Conservation (phyloP, 2,888 invertebrate species). For the Dryadula phaetusa region DNA sequence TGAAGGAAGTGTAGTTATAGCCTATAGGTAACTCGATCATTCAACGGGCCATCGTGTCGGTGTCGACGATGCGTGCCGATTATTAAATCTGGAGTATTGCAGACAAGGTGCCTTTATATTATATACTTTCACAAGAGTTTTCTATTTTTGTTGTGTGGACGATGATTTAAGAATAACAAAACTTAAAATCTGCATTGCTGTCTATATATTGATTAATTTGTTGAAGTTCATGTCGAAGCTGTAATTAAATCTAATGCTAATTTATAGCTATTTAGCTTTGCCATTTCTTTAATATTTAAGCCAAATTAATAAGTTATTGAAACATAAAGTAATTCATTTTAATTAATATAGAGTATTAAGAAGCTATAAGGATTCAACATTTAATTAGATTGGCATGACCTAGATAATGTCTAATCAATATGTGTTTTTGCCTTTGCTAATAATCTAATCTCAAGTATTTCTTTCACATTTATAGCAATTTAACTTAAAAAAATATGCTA, state of each 20-base stretch:
- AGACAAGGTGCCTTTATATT: slow-evolving; percentile 42
- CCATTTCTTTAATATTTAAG: not conserved
- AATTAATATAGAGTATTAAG: not conserved
- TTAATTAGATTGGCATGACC: slow-evolving; percentile 30
- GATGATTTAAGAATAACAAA: slow-evolving; percentile 47
- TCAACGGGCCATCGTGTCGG: slow-evolving; percentile 48
- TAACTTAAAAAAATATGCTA: not conserved
- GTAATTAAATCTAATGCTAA: not conserved
- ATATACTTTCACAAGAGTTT: slow-evolving; percentile 51
- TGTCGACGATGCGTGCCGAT: slow-evolving; percentile 55
- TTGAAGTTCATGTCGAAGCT: slow-evolving; percentile 1
- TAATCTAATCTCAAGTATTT: not conserved
- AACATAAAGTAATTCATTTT: not conserved
- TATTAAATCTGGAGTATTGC: slow-evolving; percentile 57
- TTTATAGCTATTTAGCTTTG: not conserved
- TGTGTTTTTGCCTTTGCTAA: not conserved
- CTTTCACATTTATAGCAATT: not conserved
- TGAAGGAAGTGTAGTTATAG: slow-evolving; percentile 51
- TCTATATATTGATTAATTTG: slow-evolving; percentile 49
- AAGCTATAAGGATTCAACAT: not conserved
- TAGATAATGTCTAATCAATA: slow-evolving; percentile 26
- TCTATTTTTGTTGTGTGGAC: slow-evolving; percentile 42
- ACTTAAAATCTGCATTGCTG: slow-evolving; percentile 53
- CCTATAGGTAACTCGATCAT: slow-evolving; percentile 41
- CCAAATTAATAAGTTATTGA: not conserved